These are phyloP conservation scores for Helicorthomorpha holstii DNA, from an alignment of 1,140 invertebrate genomes.

Conservation along the genomic window DNA sequence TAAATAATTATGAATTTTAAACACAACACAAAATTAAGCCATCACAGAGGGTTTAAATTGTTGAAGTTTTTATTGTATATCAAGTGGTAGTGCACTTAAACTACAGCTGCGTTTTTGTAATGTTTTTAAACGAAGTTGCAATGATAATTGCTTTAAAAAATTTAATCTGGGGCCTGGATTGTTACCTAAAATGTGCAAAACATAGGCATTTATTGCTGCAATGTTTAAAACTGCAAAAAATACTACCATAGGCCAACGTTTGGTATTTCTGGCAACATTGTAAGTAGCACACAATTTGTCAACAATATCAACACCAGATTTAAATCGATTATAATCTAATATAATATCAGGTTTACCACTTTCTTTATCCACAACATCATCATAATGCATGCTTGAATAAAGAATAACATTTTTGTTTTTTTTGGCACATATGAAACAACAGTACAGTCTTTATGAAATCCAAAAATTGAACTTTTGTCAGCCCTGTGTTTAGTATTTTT, in stretches of 20 bases:
- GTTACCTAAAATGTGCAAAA: too few relatives aligned
- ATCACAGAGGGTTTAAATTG: too few relatives aligned
- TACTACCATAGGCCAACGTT: conserved; percentile 14
- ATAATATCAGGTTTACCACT: conserved; percentile 22
- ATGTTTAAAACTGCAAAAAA: conserved; percentile 14
- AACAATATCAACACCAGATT: conserved; percentile 23
- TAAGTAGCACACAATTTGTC: conserved; percentile 17
- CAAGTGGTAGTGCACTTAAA: too few relatives aligned
- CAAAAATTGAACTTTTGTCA: not conserved
- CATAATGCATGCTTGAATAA: conserved; percentile 20
- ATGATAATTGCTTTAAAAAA: too few relatives aligned
- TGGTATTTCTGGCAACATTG: conserved; percentile 8
- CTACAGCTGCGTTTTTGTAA: too few relatives aligned
- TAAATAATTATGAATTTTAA: too few relatives aligned
- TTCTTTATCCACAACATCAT: conserved; percentile 9
- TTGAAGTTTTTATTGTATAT: too few relatives aligned
- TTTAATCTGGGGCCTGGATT: too few relatives aligned
- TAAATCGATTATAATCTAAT: conserved; percentile 25
- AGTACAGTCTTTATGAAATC: conserved; percentile 2
- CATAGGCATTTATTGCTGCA: conserved; percentile 11
- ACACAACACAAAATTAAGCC: too few relatives aligned
- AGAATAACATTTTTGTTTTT: conserved; percentile 20
- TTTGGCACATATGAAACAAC: conserved; percentile 18
- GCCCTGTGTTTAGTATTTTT: not conserved
- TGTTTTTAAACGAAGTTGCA: too few relatives aligned